Evolutionary conservation across 2,113 vertebrate genomes (phyloP).

Genomic region (Mustela nigripes): DNA sequence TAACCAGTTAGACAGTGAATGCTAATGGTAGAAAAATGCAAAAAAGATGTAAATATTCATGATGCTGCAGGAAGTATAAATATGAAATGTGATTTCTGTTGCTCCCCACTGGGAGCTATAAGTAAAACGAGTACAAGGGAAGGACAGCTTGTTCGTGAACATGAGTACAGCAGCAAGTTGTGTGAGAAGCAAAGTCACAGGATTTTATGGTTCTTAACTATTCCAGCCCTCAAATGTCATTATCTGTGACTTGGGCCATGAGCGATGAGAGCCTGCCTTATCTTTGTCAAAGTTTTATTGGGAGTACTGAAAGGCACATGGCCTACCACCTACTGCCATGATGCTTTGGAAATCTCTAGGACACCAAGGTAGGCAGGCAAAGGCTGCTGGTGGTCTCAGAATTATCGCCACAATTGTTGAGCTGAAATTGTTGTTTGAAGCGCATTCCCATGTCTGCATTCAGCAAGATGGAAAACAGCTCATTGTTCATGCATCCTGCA

Average conservation of each 20-base stretch:
- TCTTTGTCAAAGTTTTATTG: background rate
- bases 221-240: background rate
- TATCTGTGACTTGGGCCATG: background rate
- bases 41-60: constrained; percentile 45
- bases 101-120: background rate
- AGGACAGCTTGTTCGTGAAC: background rate
- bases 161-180: background rate
- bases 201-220: background rate
- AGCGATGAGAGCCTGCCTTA: background rate
- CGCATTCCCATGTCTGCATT: background rate
- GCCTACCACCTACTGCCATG: background rate
- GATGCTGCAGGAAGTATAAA: constrained; percentile 48
- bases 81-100: constrained; percentile 3
- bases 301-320: background rate
- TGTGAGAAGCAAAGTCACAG: background rate
- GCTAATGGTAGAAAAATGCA: background rate
- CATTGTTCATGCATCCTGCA: background rate
- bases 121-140: background rate
- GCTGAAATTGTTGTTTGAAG: background rate
- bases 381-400: background rate
- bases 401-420: background rate
- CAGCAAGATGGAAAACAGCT: background rate
- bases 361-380: background rate
- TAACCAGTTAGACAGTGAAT: constrained; percentile 31
- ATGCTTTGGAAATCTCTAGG: background rate